Evolutionary conservation across 2,888 invertebrate genomes (phyloP), one percentile per base, ranked within the genome.

Genomic region (Tillus elongatus): DNA sequence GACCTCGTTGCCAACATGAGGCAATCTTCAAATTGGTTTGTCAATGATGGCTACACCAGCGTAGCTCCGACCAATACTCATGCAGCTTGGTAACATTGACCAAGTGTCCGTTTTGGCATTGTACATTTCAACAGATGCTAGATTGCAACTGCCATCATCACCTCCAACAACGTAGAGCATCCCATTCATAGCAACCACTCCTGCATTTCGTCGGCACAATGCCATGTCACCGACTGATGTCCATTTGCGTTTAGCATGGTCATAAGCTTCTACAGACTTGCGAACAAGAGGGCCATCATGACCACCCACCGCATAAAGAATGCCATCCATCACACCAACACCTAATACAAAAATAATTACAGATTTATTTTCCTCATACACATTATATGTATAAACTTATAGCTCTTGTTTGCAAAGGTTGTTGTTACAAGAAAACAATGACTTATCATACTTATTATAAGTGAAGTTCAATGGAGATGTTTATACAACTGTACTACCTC

Each of bases 241-340:
- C 93, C 95, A 95, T 12, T 68, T 68, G 61, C 80, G 76, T 2
- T 75, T 73, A 47, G 80, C 79, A 0, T 82, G 80, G 64, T 89
- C 82, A 64, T 79, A 93, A 11, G 86, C 79, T 70, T 95, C 96
- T 2, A 92, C 93, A 41, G 87, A 88, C 70, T 91, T 92, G 19
- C 93, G 76, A 33, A 96, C 93, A 50, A 89, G 72, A 3, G 91
- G 91, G 8, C 95, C 95, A 69, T 96, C 95, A 68, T 95, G 95
- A 0, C 95, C 95, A 26, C 95, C 90, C 27, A 95, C 89, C 3
- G 92, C 95, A 66, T 89, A 95, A 41, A 96, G 70, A 54, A 87
- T 75, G 45, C 88, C 90, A 55, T 87, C 87, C 34, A 87, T 72
- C 13, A 91, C 92, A 41, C 92, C 93, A 43, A 95, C 93, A 56